Conservation (phyloP, 2,797 vertebrate genomes). For the Danio choprae region DNA sequence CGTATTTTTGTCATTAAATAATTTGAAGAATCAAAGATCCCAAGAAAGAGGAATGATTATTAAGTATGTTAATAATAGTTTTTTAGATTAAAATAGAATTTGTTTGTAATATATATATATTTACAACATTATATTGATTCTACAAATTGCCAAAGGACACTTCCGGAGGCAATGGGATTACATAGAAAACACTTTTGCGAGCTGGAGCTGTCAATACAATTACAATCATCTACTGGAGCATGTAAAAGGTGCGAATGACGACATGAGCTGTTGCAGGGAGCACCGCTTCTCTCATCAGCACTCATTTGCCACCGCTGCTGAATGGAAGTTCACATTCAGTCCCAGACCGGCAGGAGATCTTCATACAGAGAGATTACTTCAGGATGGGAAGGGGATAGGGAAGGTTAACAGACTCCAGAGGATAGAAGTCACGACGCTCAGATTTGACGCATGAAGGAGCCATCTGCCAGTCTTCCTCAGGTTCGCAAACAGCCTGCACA, state of each 20-base stretch:
- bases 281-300: slow-evolving; percentile 17
- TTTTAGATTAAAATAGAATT: background rate
- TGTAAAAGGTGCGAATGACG: slow-evolving; percentile 22
- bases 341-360: background rate
- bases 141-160: background rate
- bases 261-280: background rate
- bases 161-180: background rate
- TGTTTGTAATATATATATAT: background rate
- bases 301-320: slow-evolving; percentile 17
- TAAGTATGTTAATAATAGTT: background rate
- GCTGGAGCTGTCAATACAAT: background rate
- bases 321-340: slow-evolving; percentile 12
- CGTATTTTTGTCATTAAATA: background rate
- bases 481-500: background rate
- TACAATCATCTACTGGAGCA: slow-evolving; percentile 19
- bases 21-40: background rate
- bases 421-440: slow-evolving; percentile 4
- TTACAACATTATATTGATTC: background rate
- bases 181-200: slow-evolving; percentile 10
- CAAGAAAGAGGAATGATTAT: background rate
- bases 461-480: background rate
- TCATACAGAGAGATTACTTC: slow-evolving; percentile 6
- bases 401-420: background rate
- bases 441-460: background rate
- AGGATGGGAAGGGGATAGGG: background rate